phyloP scores from a whole-genome alignment of 2,888 invertebrate genomes.

The Nemotelus nigrinus region DNA sequence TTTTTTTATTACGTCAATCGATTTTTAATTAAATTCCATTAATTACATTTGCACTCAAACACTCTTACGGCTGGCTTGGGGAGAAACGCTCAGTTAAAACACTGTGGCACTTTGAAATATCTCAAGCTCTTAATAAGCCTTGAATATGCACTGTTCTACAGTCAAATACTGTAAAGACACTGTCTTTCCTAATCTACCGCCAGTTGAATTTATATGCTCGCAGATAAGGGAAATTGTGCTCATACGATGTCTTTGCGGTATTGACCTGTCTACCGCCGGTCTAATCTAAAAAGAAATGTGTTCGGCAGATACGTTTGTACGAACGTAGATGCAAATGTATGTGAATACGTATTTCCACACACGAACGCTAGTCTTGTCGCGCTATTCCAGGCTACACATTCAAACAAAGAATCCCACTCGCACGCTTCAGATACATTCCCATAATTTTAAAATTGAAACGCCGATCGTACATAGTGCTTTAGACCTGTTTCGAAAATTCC shows the following conservation, averaged over 20 bases:
- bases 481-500: too few relatives aligned
- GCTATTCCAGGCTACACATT: slow-evolving; percentile 10
- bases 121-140: neutral
- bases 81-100: neutral
- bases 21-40: slow-evolving; percentile 18
- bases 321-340: neutral
- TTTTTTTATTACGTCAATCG: slow-evolving; percentile 33
- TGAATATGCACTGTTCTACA: slow-evolving; percentile 57
- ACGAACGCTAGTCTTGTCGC: neutral
- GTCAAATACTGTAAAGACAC: slow-evolving; percentile 62
- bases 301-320: neutral
- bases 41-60: neutral
- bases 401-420: neutral
- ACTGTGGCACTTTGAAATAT: neutral
- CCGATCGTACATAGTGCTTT: too few relatives aligned
- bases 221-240: slow-evolving; percentile 29
- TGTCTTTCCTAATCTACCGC: slow-evolving; percentile 52
- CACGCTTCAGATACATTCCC: too few relatives aligned
- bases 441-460: too few relatives aligned
- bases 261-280: slow-evolving; percentile 41
- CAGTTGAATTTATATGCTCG: slow-evolving; percentile 48
- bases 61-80: too few relatives aligned
- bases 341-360: neutral
- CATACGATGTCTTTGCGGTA: slow-evolving; percentile 38
- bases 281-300: slow-evolving; percentile 29